Conservation (phyloP, 2,888 invertebrate genomes). For the Calameuta idolon region DNA sequence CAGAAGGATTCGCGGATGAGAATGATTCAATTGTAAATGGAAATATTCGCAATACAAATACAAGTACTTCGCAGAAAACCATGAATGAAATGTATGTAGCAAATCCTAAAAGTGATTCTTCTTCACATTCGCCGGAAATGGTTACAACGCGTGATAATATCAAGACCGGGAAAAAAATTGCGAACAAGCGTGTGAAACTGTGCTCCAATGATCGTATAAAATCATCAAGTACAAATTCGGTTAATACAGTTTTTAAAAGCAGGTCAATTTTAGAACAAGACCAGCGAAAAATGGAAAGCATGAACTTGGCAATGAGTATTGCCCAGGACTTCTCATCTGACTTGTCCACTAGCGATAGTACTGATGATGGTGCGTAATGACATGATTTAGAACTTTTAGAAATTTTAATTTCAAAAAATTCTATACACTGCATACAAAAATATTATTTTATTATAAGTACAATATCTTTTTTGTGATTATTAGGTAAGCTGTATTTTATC, state of each 20-base stretch:
- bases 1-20: not conserved
- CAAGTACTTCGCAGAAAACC: conserved; percentile 1
- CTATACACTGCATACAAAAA: not conserved
- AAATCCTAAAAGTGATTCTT: conserved; percentile 19
- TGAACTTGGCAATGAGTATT: conserved; percentile 32
- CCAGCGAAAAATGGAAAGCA: conserved; percentile 12
- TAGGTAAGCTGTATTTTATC: not conserved
- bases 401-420: not conserved
- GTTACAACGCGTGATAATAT: conserved; percentile 21
- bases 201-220: conserved; percentile 7
- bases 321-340: conserved; percentile 38
- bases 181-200: conserved; percentile 25
- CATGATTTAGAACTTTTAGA: not conserved
- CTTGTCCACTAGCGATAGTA: conserved; percentile 37
- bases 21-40: not conserved
- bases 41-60: not conserved
- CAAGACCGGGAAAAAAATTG: conserved; percentile 13
- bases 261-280: not conserved
- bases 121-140: conserved; percentile 11
- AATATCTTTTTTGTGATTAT: not conserved
- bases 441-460: not conserved
- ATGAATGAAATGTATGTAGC: conserved; percentile 10
- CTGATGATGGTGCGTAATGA: conserved; percentile 8
- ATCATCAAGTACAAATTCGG: conserved; percentile 9
- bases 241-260: not conserved